Base-by-base conservation (phyloP, 1,140 invertebrate genomes). In the Drosophila navojoa region DNA sequence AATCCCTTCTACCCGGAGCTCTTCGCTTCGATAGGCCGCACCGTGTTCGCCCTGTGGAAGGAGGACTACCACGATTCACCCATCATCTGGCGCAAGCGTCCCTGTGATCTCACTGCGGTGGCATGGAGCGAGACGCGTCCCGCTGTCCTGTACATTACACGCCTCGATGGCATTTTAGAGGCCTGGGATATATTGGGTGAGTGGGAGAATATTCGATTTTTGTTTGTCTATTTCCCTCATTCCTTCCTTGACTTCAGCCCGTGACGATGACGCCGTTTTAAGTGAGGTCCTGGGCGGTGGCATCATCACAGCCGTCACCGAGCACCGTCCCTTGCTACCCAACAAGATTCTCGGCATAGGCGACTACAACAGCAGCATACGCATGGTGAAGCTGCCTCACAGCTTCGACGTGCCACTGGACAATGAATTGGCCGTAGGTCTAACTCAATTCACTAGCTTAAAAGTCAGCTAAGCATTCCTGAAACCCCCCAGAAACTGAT, bases 331-430 rank as follows among this genome's bases (percentile, higher is more conserved):
- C 5, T 91, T 92, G 22, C 74, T 93, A 32, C 90, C 91, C 4
- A 92, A 93, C 76, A 93, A 94, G 77, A 92, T 94, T 9, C 92
- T 94, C 13, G 93, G 93, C 16, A 93, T 94, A 29, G 93, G 93
- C 32, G 94, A 95, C 79, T 93, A 93, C 38, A 95, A 94, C 72
- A 94, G 94, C 10, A 93, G 93, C 42, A 93, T 95, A 19, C 92
- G 94, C 66, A 93, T 95, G 85, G 94, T 94, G 50, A 92, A 93
- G 50, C 77, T 93, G 55, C 94, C 94, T 0, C 75, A 80, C 52
- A 89, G 91, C 81, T 93, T 94, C 92, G 71, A 71, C 69, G 42
- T 76, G 53, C 76, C 79, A 0, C 58, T 84, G 9, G 42, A 62
- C 29, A 80, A 91, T 27, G 91, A 92, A 35, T 45, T 82, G 1